These are phyloP conservation scores for Peromyscus maniculatus DNA, from an alignment of 2,113 vertebrate genomes.

Conservation along the genomic window DNA sequence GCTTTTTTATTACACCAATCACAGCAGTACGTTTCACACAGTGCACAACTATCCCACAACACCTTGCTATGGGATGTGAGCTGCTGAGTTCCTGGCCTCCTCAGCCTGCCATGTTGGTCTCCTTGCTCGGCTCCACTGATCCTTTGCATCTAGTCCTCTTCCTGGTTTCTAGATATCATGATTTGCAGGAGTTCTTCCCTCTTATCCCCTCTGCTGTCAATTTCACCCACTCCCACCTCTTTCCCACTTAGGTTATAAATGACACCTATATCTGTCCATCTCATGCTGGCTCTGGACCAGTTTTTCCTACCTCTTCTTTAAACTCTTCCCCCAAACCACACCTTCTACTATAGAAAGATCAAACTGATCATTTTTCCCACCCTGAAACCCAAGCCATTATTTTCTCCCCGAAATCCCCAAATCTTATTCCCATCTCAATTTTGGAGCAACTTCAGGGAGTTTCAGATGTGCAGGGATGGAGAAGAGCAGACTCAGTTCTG, in stretches of 20 bases:
- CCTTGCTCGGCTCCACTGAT: neutral
- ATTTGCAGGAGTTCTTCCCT: neutral
- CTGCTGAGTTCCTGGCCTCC: neutral
- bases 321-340: neutral
- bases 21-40: neutral
- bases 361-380: neutral
- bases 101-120: neutral
- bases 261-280: neutral
- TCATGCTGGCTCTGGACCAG: too few species aligned
- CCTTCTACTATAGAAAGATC: neutral
- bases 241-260: neutral
- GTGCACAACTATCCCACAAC: neutral
- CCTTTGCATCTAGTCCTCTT: neutral
- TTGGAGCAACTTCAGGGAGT: neutral
- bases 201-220: neutral
- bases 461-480: neutral
- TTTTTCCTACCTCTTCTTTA: neutral
- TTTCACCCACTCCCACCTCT: neutral
- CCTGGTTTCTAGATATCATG: neutral
- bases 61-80: neutral
- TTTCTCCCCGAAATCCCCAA: neutral
- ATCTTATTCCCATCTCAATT: neutral
- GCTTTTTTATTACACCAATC: neutral
- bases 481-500: neutral
- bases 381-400: neutral